Evolutionary conservation across 2,113 vertebrate genomes (phyloP).

Genomic region (Lates calcarifer): DNA sequence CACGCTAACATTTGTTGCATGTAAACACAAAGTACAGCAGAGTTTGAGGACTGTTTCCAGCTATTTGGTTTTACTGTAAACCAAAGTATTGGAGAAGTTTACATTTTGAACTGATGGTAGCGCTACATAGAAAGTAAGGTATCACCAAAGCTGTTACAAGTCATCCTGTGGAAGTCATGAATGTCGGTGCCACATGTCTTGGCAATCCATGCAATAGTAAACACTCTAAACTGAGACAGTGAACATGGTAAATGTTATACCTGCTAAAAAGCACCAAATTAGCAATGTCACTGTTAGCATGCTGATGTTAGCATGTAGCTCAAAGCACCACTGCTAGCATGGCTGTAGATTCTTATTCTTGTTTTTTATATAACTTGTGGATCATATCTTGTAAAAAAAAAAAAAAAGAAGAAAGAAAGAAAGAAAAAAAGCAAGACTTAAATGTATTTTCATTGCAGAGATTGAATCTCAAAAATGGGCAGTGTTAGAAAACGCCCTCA

Average conservation of each 20-base stretch:
- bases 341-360: not conserved
- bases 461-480: conserved; percentile 6
- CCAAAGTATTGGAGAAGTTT: too few relatives aligned
- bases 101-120: not conserved
- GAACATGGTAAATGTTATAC: not conserved
- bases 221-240: not conserved
- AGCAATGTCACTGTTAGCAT: not conserved
- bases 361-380: not conserved
- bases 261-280: not conserved
- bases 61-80: too few relatives aligned
- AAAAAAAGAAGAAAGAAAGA: not conserved
- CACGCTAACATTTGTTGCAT: too few relatives aligned
- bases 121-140: too few relatives aligned
- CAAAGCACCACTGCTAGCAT: not conserved
- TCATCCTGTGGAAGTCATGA: too few relatives aligned
- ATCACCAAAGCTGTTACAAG: too few relatives aligned
- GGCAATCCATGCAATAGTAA: too few relatives aligned
- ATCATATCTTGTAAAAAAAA: not conserved
- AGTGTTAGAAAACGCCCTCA: conserved; percentile 7
- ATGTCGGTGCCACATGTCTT: too few relatives aligned
- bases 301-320: not conserved
- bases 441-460: conserved; percentile 2
- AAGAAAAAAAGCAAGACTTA: not conserved
- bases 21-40: too few relatives aligned
- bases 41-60: too few relatives aligned